Evolutionary conservation across 2,888 invertebrate species (phyloP).

Genomic region (Tryphoninae sp.): DNA sequence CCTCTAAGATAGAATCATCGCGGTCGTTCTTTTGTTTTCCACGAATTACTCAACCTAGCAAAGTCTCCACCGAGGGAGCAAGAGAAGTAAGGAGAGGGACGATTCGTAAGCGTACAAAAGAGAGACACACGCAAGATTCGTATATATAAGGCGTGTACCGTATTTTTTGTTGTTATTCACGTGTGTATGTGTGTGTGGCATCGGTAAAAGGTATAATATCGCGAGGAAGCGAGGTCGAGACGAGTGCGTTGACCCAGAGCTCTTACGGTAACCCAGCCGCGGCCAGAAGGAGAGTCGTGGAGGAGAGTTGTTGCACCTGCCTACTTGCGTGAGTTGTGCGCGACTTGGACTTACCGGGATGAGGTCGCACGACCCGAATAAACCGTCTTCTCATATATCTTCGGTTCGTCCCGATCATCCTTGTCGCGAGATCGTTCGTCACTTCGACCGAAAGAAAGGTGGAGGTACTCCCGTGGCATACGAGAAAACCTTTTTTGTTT

Average conservation of each 20-base stretch:
- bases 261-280: slow-evolving; percentile 76
- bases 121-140: slow-evolving; percentile 36
- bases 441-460: slow-evolving; percentile 1
- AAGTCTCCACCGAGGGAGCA: slow-evolving; percentile 10
- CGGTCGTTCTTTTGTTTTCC: slow-evolving; percentile 2
- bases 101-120: slow-evolving; percentile 6
- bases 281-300: slow-evolving; percentile 43
- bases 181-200: slow-evolving; percentile 47
- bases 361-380: slow-evolving; percentile 75
- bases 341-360: slow-evolving; percentile 66
- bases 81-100: no score
- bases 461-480: not conserved
- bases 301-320: slow-evolving; percentile 74
- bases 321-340: slow-evolving; percentile 58
- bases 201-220: slow-evolving; percentile 56
- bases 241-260: slow-evolving; percentile 78
- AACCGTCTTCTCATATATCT: slow-evolving; percentile 42
- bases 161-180: not conserved
- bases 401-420: slow-evolving; percentile 42
- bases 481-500: not conserved
- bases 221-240: slow-evolving; percentile 66
- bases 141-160: slow-evolving; percentile 24
- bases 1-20: not conserved
- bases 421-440: slow-evolving; percentile 17
- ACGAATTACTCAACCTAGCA: slow-evolving; percentile 14